A percentile compares a stretch with the other conserved stretches of the same genome.
Conservation (phyloP, 1,140 invertebrate species). For the Meloidogyne hapla region DNA sequence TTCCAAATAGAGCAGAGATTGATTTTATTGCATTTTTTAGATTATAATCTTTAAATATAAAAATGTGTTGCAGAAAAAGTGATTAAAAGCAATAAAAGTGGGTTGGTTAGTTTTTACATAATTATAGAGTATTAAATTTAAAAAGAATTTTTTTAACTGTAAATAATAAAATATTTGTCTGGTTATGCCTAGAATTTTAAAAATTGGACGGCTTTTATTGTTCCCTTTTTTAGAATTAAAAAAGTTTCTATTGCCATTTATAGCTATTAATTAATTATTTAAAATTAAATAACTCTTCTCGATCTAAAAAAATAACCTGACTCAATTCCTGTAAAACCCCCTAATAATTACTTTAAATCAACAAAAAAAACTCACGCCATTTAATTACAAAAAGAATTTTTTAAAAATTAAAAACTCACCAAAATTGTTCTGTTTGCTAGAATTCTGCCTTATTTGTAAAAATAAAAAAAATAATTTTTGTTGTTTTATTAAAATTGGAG, state of each 20-base stretch:
- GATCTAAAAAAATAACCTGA: too few relatives aligned
- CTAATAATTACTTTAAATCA: too few relatives aligned
- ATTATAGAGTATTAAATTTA: slow-evolving; percentile 8
- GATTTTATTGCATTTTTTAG: not conserved
- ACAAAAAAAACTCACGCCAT: not conserved
- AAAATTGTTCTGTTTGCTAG: not conserved
- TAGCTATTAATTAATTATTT: too few relatives aligned
- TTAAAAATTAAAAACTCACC: not conserved
- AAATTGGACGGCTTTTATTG: too few relatives aligned
- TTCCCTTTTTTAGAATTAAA: too few relatives aligned
- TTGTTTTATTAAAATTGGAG: not conserved
- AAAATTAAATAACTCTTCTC: too few relatives aligned
- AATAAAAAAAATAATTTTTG: slow-evolving; percentile 3
- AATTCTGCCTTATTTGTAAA: not conserved
- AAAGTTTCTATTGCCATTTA: too few relatives aligned
- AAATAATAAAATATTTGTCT: too few relatives aligned
- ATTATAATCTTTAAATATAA: not conserved
- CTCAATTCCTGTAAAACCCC: too few relatives aligned
- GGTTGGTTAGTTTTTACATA: not conserved
- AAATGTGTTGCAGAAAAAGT: too few relatives aligned
- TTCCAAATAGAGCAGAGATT: slow-evolving; percentile 1
- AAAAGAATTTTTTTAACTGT: too few relatives aligned
- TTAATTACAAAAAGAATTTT: not conserved
- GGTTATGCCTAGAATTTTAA: too few relatives aligned
- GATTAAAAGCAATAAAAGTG: not conserved